Base-by-base conservation (phyloP, 2,888 invertebrate genomes). In the Sinopyrophorus schimmeli region DNA sequence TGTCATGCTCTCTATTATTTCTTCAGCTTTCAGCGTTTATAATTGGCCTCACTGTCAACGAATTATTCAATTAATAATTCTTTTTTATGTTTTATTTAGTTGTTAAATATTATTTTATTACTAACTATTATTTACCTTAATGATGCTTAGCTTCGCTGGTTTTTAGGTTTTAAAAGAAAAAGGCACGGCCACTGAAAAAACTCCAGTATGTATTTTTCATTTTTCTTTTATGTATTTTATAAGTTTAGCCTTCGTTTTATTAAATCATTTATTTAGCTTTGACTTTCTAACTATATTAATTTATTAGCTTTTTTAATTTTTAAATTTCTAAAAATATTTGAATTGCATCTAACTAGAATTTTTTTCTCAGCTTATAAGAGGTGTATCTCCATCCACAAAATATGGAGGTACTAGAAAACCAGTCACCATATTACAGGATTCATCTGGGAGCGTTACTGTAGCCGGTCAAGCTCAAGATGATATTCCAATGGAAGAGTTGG, bases 171-270 rank as follows among this genome's bases (percentile, higher is more conserved):
- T 24, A 55, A 52, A 49, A 47, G 56, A 59, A 39, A 34, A 52
- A 44, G 41, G 73, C 76, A 77, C 77, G 76, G 76, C 77, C 76
- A 75, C 77, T 77, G 87, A 85, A 72, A 77, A 75, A 66, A 80
- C 81, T 62, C 84, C 85, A 76, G 86, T 86, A 86, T 80, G 86
- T 85, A 85, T 81, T 63, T 63, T 61, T 60, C 65, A 71, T 53
- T 55, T 64, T 62, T 62, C 55, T 46, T 42, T 50, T 30, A 47
- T 30, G 14, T 47, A 26, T 32, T 47, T 42, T 68, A 62, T 68
- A 65, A 66, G 68, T 68, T 64, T 55, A 20, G 51, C 16, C 48
- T 32, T 28, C 41, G 26, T 23, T 49, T 26, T 40, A 50, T 50
- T 47, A 5, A n/a, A n/a, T 47, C 47, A 58, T 49, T 42, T 44